Conservation (phyloP, 1,140 invertebrate genomes). For the Condylostylus longicornis region DNA sequence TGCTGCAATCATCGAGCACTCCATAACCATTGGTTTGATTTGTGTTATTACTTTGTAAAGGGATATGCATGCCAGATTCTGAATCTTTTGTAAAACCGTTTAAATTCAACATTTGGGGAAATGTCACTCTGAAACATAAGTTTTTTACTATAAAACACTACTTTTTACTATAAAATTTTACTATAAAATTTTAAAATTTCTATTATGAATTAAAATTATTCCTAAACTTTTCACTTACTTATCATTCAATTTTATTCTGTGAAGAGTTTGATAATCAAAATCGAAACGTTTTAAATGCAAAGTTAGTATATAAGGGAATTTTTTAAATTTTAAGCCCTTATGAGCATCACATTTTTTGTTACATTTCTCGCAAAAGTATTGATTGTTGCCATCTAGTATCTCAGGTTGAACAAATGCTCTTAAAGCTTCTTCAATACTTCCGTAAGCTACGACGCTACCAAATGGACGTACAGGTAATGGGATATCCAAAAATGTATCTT, state of each 20-base stretch:
- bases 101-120: slow-evolving; percentile 67
- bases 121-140: slow-evolving; percentile 52
- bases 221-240: slow-evolving; percentile 42
- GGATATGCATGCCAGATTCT: slow-evolving; percentile 7
- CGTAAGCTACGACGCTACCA: slow-evolving; percentile 61
- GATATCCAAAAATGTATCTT: slow-evolving; percentile 79
- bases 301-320: slow-evolving; percentile 78
- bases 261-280: slow-evolving; percentile 75
- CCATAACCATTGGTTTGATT: slow-evolving; percentile 1
- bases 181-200: not conserved
- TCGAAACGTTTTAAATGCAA: slow-evolving; percentile 83
- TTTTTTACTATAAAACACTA: too few relatives aligned
- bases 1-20: slow-evolving; percentile 43
- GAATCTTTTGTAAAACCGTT: slow-evolving; percentile 46
- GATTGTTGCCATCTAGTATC: slow-evolving; percentile 70
- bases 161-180: too few relatives aligned
- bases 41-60: slow-evolving; percentile 36
- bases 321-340: slow-evolving; percentile 78
- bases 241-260: slow-evolving; percentile 82
- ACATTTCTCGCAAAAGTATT: slow-evolving; percentile 82
- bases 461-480: slow-evolving; percentile 76
- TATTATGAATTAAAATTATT: too few relatives aligned
- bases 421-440: slow-evolving; percentile 73
- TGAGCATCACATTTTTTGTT: slow-evolving; percentile 81
- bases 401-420: slow-evolving; percentile 76